Percentiles rank a stretch among this genome's conserved stretches.
Evolutionary conservation across 2,888 invertebrate species (phyloP).

Genomic region (Chrysopilus asiliformis): DNA sequence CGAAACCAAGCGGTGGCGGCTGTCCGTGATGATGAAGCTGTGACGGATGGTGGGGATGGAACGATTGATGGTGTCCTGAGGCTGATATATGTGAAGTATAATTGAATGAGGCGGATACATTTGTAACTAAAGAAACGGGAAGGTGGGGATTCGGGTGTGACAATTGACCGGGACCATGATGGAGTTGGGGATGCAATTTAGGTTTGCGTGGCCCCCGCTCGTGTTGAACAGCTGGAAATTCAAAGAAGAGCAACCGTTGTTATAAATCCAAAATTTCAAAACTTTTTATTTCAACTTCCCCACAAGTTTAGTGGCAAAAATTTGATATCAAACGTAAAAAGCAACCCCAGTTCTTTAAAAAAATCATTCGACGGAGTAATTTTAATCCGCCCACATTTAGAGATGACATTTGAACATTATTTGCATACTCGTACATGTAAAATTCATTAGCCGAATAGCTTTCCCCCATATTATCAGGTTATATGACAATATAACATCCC

Average conservation of each 20-base stretch:
- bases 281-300: no score
- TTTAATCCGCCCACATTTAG: no score
- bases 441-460: no score
- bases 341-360: no score
- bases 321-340: no score
- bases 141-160: constrained; percentile 23
- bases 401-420: no score
- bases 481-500: no score
- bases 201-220: constrained; percentile 92
- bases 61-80: constrained; percentile 21
- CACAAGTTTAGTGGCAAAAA: no score
- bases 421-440: no score
- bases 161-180: constrained; percentile 23
- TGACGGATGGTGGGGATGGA: constrained; percentile 16
- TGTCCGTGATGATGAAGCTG: constrained; percentile 11
- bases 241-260: not conserved
- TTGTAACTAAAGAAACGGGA: constrained; percentile 34
- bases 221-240: constrained; percentile 77
- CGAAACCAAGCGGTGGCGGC: constrained; percentile 24
- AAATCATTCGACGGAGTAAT: no score
- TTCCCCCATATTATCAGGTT: no score
- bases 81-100: constrained; percentile 33
- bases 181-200: constrained; percentile 51
- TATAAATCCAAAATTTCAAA: no score
- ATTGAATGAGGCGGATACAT: constrained; percentile 36